Base-by-base conservation (phyloP, 1,140 invertebrate species). In the Orius insidiosus region DNA sequence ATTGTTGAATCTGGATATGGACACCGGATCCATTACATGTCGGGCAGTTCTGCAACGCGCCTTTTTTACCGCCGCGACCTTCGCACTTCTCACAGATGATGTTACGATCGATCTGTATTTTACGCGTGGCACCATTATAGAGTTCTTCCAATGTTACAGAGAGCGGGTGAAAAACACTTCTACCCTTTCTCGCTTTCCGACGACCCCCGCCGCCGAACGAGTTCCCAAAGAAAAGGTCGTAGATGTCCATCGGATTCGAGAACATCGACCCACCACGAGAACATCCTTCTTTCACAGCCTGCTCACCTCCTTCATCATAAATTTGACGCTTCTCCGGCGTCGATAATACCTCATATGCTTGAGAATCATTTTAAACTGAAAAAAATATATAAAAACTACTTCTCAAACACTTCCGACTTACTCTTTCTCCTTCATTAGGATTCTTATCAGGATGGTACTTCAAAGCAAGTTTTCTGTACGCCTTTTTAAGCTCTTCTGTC, bases 381-480 rank as follows among this genome's bases (percentile, higher is more conserved):
- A 66, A 42, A n/a, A n/a, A n/a, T n/a, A n/a, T n/a, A 56, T 47
- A 36, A 36, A 3, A 5, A 3, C 14, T 3, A n/a, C 9, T 15
- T 36, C n/a, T 36, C 18, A n/a, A n/a, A 24, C 14, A 18, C 2
- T 16, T 41, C 39, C 10, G n/a, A 50, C 54, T 52, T 56, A 73
- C 76, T 61, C 64, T 79, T 61, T 96, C 90, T 37, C 89, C 92
- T 67, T 96, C 93, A 74, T 92, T 87, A 7, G 95, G 93, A 69
- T 99, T 98, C 68, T 98, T 99, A 63, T 99, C 95, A 11, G 93
- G 93, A 63, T 99, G 96, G 62, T 93, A 98, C 67, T 98, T 97
- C 1, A 98, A 67, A 7, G 93, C 93, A 47, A 96, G 66, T 67
- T 93, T 93, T 55, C 85, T 75, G 60, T 93, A 93, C 0, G 88